Evolutionary conservation across 2,888 invertebrate genomes (phyloP).

Genomic region (Limenitis camilla): DNA sequence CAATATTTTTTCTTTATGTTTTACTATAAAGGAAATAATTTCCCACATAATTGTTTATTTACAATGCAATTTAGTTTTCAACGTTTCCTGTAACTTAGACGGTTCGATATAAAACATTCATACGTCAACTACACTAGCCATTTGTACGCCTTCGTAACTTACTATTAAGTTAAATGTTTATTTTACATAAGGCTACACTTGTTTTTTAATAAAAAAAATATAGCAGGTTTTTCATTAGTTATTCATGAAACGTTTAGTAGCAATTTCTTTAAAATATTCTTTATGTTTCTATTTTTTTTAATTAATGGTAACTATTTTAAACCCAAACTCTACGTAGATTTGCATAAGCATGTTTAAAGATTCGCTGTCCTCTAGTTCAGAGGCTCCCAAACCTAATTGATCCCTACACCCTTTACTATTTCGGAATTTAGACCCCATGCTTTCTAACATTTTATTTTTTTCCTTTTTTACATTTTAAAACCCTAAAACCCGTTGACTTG

Average conservation of each 20-base stretch:
- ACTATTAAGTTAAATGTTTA: constrained; percentile 40
- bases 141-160: constrained; percentile 39
- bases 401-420: too few relatives aligned
- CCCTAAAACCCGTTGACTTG: too few relatives aligned
- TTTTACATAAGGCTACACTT: constrained; percentile 25
- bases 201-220: constrained; percentile 5
- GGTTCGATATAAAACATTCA: constrained; percentile 46
- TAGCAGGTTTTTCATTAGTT: background rate
- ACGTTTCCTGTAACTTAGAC: constrained; percentile 24
- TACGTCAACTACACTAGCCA: constrained; percentile 36
- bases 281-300: too few relatives aligned
- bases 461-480: too few relatives aligned
- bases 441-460: too few relatives aligned
- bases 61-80: constrained; percentile 16
- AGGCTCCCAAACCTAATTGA: too few relatives aligned
- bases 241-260: background rate
- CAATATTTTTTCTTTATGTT: too few relatives aligned
- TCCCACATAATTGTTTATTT: background rate
- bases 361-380: too few relatives aligned
- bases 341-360: too few relatives aligned
- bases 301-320: too few relatives aligned
- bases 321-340: too few relatives aligned
- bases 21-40: background rate
- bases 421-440: too few relatives aligned
- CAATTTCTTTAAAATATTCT: background rate